A percentile compares a stretch with the other conserved stretches of the same genome.
Evolutionary conservation across 1,140 invertebrate species (phyloP).

Genomic region (Lerema accius): DNA sequence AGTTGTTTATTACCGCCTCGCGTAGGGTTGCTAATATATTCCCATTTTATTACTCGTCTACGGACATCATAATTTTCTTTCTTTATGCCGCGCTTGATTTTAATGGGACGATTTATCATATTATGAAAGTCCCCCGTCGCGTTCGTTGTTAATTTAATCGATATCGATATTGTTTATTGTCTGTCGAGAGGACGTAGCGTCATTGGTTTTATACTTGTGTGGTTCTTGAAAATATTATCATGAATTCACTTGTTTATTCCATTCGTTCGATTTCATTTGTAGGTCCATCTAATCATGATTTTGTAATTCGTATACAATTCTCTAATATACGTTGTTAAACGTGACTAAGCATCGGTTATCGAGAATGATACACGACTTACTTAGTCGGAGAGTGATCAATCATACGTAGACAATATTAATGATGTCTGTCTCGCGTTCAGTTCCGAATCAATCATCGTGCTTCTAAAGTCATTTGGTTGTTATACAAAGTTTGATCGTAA

Average conservation of each 20-base stretch:
- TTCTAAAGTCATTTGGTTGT: conserved; percentile 47
- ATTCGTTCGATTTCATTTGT: neutral
- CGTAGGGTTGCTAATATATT: conserved; percentile 74
- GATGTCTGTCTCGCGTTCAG: conserved; percentile 56
- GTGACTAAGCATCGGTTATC: conserved; percentile 52
- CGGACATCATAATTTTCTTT: conserved; percentile 70
- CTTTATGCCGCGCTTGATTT: conserved; percentile 67
- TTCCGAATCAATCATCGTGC: conserved; percentile 66
- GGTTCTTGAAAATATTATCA: conserved; percentile 6
- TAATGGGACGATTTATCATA: conserved; percentile 69
- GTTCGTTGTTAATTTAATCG: conserved; percentile 63
- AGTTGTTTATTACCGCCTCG: conserved; percentile 68
- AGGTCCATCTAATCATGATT: conserved; percentile 35
- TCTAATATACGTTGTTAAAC: conserved; percentile 45
- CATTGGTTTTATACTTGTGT: conserved; percentile 28
- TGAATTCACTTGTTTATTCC: conserved; percentile 1
- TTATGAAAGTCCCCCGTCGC: conserved; percentile 58
- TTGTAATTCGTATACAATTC: conserved; percentile 39
- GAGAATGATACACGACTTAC: conserved; percentile 53
- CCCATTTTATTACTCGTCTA: conserved; percentile 64
- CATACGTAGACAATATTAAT: conserved; percentile 71
- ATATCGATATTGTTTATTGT: conserved; percentile 63
- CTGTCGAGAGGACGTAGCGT: conserved; percentile 15
- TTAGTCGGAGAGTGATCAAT: conserved; percentile 55
- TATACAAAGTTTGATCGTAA: conserved; percentile 50